Evolutionary conservation across 2,888 invertebrate genomes (phyloP).

Genomic region (Lottia gigantea): DNA sequence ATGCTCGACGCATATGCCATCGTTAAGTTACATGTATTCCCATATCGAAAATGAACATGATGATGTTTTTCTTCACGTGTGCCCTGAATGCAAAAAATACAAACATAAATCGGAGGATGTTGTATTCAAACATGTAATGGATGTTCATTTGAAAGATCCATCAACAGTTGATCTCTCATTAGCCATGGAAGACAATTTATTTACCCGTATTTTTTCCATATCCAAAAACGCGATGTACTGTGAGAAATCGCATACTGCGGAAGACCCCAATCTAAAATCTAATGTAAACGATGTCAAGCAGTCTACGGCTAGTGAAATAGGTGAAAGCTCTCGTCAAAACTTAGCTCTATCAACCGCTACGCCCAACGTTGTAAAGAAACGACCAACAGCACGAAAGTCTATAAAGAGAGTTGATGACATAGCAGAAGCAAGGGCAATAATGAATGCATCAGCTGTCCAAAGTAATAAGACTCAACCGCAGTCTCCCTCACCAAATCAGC

Average conservation of each 20-base stretch:
- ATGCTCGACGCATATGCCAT: conserved; percentile 52
- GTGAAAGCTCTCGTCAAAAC: neutral
- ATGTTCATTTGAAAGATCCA: conserved; percentile 32
- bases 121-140: conserved; percentile 42
- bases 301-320: neutral
- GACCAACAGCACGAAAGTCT: neutral
- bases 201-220: conserved; percentile 41
- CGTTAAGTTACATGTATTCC: conserved; percentile 48
- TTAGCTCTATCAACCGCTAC: neutral
- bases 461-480: neutral
- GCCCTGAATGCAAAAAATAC: conserved; percentile 49
- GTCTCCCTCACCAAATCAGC: neutral
- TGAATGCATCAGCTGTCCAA: neutral
- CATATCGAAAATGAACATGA: conserved; percentile 51
- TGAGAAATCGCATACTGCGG: conserved; percentile 19
- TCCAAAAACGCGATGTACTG: conserved; percentile 21
- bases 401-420: neutral
- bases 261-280: neutral
- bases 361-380: neutral
- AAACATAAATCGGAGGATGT: conserved; percentile 40
- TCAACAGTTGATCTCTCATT: conserved; percentile 41
- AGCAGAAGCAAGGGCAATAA: neutral
- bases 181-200: conserved; percentile 41
- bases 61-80: conserved; percentile 51
- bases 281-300: neutral